Evolutionary conservation across 2,797 vertebrate species (phyloP), one percentile per base, ranked within the genome.

Genomic region (Sebastes vulpes): DNA sequence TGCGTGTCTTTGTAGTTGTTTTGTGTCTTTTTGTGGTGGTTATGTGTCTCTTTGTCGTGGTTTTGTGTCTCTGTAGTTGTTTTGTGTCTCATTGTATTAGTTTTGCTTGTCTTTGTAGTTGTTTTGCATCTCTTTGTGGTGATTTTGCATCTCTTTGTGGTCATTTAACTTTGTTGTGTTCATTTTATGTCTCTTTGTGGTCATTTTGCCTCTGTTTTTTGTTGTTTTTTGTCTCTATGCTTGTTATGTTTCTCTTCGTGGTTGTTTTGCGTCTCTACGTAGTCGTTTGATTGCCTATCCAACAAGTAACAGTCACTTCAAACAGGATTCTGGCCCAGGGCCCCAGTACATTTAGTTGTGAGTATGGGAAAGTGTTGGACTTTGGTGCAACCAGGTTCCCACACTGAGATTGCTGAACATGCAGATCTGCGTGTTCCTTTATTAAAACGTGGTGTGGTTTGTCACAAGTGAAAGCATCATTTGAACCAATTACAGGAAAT

Each of bases 401-500:
- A 21, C 20, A n/a, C 9, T 23, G 31, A 65, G 31, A 54, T 46
- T 25, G 61, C 26, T 67, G 14, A 70, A 81, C 66, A 14, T 12
- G 21, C 21, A 66, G 4, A 29, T 31, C 8, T 20, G 18, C 5
- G 4, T 18, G 16, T 6, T 25, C 23, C 4, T 29, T 52, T 38
- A 10, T 56, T 26, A 32, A 52, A 64, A 16, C 2, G 1, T 6
- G 3, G 42, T 53, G 18, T 54, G 26, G 59, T 35, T 53, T 73
- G 6, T 61, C 31, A 65, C 9, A 82, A 53, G 31, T 20, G 16
- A 76, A 70, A 65, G 28, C 31, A 1, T 57, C 29, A 67, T 81
- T 73, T 74, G 4, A 74, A 60, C n/a, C 65, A 75, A 31, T 72
- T 21, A 59, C 35, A 56, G 9, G 6, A 81, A 68, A 38, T 67